These are phyloP conservation scores for Ellobium chinense DNA, from an alignment of 2,888 invertebrate genomes.

Conservation along the genomic window DNA sequence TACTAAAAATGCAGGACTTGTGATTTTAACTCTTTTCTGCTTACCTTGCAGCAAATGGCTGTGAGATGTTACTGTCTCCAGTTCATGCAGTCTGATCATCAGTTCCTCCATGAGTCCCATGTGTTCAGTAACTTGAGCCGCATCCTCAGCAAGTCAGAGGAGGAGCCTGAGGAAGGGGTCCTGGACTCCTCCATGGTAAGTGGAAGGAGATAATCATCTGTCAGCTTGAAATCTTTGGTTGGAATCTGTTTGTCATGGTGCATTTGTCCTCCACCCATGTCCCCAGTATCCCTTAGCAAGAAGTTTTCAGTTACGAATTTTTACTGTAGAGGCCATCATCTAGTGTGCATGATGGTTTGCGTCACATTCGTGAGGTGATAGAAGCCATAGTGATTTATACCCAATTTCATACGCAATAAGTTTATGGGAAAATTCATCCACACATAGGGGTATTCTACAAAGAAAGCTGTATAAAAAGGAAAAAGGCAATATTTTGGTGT, in stretches of 20 bases:
- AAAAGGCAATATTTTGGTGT: too few relatives aligned
- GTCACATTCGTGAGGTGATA: too few relatives aligned
- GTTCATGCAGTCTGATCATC: conserved; percentile 92
- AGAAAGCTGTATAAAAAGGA: too few relatives aligned
- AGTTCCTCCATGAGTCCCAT: conserved; percentile 93
- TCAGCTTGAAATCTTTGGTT: neutral
- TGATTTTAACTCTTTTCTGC: too few relatives aligned
- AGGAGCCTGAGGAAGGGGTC: conserved; percentile 68
- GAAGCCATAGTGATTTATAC: too few relatives aligned
- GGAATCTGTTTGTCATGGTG: neutral
- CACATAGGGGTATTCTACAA: too few relatives aligned
- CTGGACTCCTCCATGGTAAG: conserved; percentile 60
- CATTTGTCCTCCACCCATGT: neutral
- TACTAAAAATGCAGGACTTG: too few relatives aligned
- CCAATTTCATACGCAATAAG: too few relatives aligned
- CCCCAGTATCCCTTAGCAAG: neutral
- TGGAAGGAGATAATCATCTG: too few relatives aligned
- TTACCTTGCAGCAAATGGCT: conserved; percentile 90
- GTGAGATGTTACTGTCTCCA: conserved; percentile 92
- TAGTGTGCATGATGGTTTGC: too few relatives aligned
- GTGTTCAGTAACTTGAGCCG: conserved; percentile 98
- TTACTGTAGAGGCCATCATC: too few relatives aligned
- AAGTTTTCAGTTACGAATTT: neutral
- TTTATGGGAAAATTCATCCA: too few relatives aligned
- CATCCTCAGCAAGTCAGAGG: conserved; percentile 95